Conservation (phyloP, 1,140 invertebrate genomes). For the Physella acuta region DNA sequence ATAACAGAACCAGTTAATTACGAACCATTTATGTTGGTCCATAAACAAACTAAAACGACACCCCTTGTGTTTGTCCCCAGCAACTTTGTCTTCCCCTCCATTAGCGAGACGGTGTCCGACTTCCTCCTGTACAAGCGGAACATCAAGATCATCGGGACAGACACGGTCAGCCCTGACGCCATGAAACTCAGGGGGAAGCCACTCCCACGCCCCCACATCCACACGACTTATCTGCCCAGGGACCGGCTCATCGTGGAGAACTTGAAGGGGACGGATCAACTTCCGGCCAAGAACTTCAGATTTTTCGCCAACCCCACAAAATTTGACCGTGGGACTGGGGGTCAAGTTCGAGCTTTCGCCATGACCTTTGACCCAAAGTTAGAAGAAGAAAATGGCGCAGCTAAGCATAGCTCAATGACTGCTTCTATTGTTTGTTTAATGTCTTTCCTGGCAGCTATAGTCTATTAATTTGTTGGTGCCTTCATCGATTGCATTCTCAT, state of each 20-base stretch:
- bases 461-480: too few species aligned
- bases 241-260: constrained; percentile 13
- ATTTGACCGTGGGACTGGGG: constrained; percentile 5
- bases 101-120: not conserved
- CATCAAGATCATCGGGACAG: not conserved
- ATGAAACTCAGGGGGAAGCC: not conserved
- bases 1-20: too few species aligned
- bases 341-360: constrained; percentile 11
- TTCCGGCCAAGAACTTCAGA: constrained; percentile 14
- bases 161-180: not conserved
- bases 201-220: too few species aligned
- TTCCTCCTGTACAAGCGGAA: constrained; percentile 3
- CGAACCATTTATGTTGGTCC: too few species aligned
- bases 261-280: constrained; percentile 2
- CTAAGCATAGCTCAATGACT: too few species aligned
- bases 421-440: too few species aligned
- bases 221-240: not conserved
- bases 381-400: too few species aligned
- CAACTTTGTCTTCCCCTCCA: not conserved
- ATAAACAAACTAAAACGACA: too few species aligned
- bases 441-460: too few species aligned
- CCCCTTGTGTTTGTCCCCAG: too few species aligned
- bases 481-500: too few species aligned
- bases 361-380: not conserved
- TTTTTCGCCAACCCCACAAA: constrained; percentile 2